phyloP scores from a whole-genome alignment of 2,888 invertebrate species.

The Miltochrista miniata region DNA sequence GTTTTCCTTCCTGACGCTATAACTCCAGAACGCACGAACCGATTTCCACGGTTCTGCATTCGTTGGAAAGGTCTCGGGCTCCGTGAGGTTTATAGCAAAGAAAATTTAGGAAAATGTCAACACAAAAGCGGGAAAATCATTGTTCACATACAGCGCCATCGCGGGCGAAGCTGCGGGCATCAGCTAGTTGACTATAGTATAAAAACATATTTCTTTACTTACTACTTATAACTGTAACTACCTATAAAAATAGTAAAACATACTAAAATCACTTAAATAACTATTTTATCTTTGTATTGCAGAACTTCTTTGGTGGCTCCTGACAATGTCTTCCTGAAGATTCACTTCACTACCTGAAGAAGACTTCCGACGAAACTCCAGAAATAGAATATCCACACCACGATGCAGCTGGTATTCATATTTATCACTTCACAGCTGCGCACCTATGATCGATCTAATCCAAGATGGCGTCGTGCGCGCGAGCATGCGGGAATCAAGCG shows the following conservation, averaged over 20 bases:
- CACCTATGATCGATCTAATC: conserved; percentile 80
- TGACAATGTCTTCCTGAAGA: conserved; percentile 17
- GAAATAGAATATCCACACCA: conserved; percentile 53
- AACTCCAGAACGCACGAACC: no score
- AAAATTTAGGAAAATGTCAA: no score
- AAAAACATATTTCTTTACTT: conserved; percentile 8
- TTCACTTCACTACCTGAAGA: not conserved
- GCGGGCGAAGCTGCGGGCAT: no score
- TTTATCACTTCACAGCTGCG: conserved; percentile 80
- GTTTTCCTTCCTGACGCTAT: no score
- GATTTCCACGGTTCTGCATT: no score
- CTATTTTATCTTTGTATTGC: conserved; percentile 33
- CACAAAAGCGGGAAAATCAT: no score
- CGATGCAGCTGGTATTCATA: conserved; percentile 52
- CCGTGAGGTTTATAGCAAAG: no score
- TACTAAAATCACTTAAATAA: conserved; percentile 12
- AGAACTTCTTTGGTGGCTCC: conserved; percentile 25
- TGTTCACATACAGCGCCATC: no score
- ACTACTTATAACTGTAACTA: no score
- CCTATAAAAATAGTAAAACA: no score
- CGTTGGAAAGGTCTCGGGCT: no score
- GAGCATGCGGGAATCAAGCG: conserved; percentile 68
- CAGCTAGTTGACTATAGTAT: conserved; percentile 3
- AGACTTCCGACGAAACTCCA: conserved; percentile 18
- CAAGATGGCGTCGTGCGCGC: conserved; percentile 75